A percentile compares a stretch with the other conserved stretches of the same genome.
phyloP scores from a whole-genome alignment of 2,113 vertebrate species.

The Egretta garzetta region DNA sequence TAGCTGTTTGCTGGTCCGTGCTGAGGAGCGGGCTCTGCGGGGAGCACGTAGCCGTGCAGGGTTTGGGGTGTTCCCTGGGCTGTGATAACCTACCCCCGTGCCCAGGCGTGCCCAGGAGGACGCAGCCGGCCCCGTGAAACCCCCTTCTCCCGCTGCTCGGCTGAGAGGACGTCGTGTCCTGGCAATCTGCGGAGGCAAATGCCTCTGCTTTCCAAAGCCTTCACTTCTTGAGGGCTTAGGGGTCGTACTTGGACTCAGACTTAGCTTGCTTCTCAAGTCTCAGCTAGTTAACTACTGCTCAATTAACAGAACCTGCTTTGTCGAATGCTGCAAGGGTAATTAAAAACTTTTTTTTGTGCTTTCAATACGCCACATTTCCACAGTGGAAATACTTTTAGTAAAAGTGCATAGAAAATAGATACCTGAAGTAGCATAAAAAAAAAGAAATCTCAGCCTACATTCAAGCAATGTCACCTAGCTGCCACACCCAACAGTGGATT shows the following conservation, averaged over 20 bases:
- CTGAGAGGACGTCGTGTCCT: fast-evolving
- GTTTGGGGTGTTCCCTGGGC: neutral
- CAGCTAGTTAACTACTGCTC: neutral
- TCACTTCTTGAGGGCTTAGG: fast-evolving
- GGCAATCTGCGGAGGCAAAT: neutral
- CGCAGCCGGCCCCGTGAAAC: neutral
- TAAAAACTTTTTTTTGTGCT: neutral
- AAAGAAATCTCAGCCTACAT: neutral
- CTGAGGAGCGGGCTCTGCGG: fast-evolving
- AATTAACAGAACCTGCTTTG: neutral
- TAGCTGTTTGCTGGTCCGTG: fast-evolving
- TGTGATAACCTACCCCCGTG: neutral
- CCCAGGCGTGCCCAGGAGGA: no score
- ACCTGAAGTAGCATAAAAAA: neutral
- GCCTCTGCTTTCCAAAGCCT: neutral
- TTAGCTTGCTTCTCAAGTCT: neutral
- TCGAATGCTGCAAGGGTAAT: neutral
- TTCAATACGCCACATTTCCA: neutral
- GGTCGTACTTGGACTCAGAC: fast-evolving
- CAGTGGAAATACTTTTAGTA: neutral
- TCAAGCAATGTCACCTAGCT: neutral
- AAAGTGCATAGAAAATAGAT: neutral
- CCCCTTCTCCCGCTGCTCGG: neutral
- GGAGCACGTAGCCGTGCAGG: fast-evolving
- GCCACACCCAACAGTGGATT: neutral